These are phyloP conservation scores for Typhlomys cinereus DNA, from an alignment of 2,113 vertebrate genomes.

Conservation along the genomic window DNA sequence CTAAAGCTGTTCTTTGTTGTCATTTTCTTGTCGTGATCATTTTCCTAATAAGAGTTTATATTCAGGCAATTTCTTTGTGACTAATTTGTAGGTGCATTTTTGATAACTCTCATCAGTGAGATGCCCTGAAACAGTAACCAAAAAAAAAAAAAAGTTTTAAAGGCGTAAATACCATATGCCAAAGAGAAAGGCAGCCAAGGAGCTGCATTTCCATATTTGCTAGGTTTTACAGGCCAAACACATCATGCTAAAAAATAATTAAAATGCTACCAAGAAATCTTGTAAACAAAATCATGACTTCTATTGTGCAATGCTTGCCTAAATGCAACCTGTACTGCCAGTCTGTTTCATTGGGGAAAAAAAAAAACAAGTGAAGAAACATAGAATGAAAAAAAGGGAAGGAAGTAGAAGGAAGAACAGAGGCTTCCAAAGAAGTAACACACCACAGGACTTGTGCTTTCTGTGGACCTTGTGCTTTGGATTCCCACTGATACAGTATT, in stretches of 20 bases:
- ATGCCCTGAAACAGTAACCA: slow-evolving; percentile 62
- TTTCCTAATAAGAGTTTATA: slow-evolving; percentile 79
- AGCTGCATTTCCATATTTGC: slow-evolving; percentile 33
- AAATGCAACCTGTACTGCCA: slow-evolving; percentile 14
- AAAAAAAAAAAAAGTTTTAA: slow-evolving; percentile 66
- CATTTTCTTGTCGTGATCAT: slow-evolving; percentile 72
- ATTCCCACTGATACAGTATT: slow-evolving; percentile 12
- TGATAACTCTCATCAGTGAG: slow-evolving; percentile 70
- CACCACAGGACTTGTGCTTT: neutral
- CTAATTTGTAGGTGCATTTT: slow-evolving; percentile 76
- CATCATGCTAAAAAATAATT: slow-evolving; percentile 38
- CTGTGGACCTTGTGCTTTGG: neutral
- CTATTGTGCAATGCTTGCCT: slow-evolving; percentile 26
- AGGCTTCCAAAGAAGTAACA: neutral
- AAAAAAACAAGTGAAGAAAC: slow-evolving; percentile 29
- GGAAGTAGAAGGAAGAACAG: neutral
- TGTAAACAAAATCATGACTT: slow-evolving; percentile 20
- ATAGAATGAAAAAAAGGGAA: neutral
- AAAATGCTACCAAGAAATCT: slow-evolving; percentile 45
- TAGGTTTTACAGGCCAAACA: slow-evolving; percentile 54
- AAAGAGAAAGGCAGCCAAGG: slow-evolving; percentile 65
- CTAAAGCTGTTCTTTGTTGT: slow-evolving; percentile 69
- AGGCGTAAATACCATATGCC: slow-evolving; percentile 64
- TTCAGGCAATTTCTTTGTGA: slow-evolving; percentile 60
- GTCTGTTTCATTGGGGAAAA: neutral